Evolutionary conservation across 1,140 invertebrate species (phyloP), one percentile per base, ranked within the genome.

Genomic region (Micrasema longulum): DNA sequence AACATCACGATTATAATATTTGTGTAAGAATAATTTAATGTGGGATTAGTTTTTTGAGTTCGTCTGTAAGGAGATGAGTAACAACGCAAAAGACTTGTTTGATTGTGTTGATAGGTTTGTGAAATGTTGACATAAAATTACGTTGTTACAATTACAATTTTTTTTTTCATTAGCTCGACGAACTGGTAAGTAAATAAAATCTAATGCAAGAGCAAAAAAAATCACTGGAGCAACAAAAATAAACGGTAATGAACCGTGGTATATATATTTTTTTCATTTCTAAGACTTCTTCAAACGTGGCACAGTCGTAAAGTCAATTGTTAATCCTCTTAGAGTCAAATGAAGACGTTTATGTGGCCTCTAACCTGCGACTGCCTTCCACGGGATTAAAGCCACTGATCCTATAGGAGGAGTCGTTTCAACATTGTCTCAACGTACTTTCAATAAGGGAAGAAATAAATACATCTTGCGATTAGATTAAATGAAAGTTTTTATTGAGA

Each of bases 281-380:
- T 76, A 70, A 11, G 74, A 50, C 71, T 76, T 76, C 74, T 16
- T 50, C 50, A 72, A 72, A 75, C 64, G 35, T 50, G 22, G 65
- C 23, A 60, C 35, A 53, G 14, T 69, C 64, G 60, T 48, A 75
- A 60, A 62, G 52, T 72, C 43, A 38, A 76, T 62, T 76, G 62
- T 45, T 76, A 76, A 76, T 72, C 74, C 68, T 76, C 74, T 76
- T 76, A 72, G 36, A 67, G 74, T 50, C 70, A 69, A 75, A 72
- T 35, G 70, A 63, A 71, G 70, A 71, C 73, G 45, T 67, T 76
- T 70, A 67, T 72, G 66, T 76, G 74, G 74, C 74, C 74, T 76
- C 74, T 67, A 70, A 76, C 74, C 70, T 71, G 55, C 23, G 69
- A 65, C 64, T 60, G 53, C 36, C 66, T 62, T 67, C 20, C 47